Base-by-base conservation (phyloP, 2,888 invertebrate genomes). In the Enchytraeus crypticus region DNA sequence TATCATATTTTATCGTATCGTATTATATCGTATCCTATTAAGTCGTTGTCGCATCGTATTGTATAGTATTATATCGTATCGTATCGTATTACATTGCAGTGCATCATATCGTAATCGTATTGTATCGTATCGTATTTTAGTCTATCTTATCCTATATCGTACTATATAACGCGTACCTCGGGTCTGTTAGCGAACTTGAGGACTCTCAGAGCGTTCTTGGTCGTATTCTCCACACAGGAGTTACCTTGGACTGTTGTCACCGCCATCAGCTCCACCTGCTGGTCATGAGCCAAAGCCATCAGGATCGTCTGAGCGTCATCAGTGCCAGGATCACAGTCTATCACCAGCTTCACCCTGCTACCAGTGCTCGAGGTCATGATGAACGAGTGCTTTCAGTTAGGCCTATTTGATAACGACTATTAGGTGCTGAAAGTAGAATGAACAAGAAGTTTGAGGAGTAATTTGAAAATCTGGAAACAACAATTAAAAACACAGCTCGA, bases 211-310 rank as follows among this genome's bases (percentile, higher is more conserved):
- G 73, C 71, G 64, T 76, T 76, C 32, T 57, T 55, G 0, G 68
- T 60, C 14, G 71, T 72, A 63, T 75, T 72, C 2, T 61, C 45
- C 3, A 66, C 62, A 18, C 55, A 49, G 1, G 69, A 63, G 62
- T 76, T 76, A 11, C 75, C 76, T 23, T 87, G 84, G 4, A 86
- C 83, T 54, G 87, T 87, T 0, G 88, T 88, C 1, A 88, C 82
- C 0, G 84, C 89, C 53, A 87, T 75, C 51, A 90, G 75, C 68
- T 84, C 73, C 21, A 84, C 73, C 63, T 77, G 69, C 8, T 38
- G 8, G 3, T 77, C 74, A 5, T 75, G 65, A 30, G 66, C 66
- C 21, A 79, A 64, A 2, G 75, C 76, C 69, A 79, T 71, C 47
- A 77, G 61, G 5, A 79, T 71, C 14, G 78, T 78, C 60, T 77